phyloP scores from a whole-genome alignment of 1,140 invertebrate species.

The Drosophila cardini region DNA sequence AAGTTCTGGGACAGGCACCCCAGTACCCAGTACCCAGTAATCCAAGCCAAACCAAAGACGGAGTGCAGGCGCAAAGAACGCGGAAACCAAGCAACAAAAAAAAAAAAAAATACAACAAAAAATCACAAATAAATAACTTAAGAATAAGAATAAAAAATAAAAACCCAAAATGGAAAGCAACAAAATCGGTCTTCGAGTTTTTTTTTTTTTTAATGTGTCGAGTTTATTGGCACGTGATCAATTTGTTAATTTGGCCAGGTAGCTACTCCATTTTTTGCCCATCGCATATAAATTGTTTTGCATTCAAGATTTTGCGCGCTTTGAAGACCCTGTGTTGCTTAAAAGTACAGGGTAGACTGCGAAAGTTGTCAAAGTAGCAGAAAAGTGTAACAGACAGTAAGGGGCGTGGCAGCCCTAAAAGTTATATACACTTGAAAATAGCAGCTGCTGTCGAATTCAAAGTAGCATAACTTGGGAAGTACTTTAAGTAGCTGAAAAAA shows the following conservation, averaged over 20 bases:
- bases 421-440: no score
- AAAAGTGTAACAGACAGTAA: no score
- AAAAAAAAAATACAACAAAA: constrained; percentile 63
- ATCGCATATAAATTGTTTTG: constrained; percentile 53
- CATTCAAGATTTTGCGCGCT: constrained; percentile 23
- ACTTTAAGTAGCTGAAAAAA: no score
- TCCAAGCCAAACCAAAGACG: constrained; percentile 13
- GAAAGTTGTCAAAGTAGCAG: no score
- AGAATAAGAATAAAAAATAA: not conserved
- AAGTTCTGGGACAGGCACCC: constrained; percentile 49
- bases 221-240: constrained; percentile 38
- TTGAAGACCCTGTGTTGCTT: no score
- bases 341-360: no score
- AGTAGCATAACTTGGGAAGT: no score
- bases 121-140: not conserved
- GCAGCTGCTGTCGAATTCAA: no score
- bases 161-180: constrained; percentile 23
- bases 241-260: constrained; percentile 25
- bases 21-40: constrained; percentile 25
- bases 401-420: no score
- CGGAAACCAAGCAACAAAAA: constrained; percentile 59
- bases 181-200: constrained; percentile 10
- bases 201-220: constrained; percentile 5
- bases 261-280: constrained; percentile 46
- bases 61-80: constrained; percentile 40